Conservation (phyloP, 2,113 vertebrate species). For the Turnix velox region DNA sequence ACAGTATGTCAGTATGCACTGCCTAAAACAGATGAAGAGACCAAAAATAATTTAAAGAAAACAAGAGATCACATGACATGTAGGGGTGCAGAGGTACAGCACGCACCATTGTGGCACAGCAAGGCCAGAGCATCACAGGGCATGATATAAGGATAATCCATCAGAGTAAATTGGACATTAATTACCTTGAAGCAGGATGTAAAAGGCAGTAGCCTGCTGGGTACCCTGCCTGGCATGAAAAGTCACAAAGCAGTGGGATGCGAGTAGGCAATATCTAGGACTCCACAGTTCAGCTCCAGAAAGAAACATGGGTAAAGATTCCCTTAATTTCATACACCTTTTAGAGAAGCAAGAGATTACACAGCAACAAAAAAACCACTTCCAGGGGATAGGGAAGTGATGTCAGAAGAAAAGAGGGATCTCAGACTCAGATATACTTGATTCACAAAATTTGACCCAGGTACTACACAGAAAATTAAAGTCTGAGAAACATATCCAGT, state of each 20-base stretch:
- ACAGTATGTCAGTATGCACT: not conserved
- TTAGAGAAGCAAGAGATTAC: not conserved
- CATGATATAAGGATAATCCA: not conserved
- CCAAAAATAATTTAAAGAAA: not conserved
- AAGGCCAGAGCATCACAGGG: fast-evolving
- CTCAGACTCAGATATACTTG: not conserved
- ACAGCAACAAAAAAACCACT: not conserved
- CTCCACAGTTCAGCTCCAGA: not conserved
- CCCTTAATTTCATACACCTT: not conserved
- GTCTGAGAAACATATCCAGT: not conserved
- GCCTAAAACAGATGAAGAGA: not conserved
- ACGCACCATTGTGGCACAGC: not conserved
- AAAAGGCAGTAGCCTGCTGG: not conserved
- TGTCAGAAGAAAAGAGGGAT: not conserved
- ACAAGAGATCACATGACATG: fast-evolving
- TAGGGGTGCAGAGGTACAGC: not conserved
- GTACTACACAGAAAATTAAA: not conserved
- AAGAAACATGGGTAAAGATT: not conserved
- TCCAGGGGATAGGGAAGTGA: not conserved
- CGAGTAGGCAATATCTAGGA: not conserved
- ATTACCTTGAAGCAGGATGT: not conserved
- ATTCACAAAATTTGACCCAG: not conserved
- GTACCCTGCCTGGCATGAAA: not conserved
- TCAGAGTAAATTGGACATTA: not conserved
- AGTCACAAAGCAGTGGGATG: not conserved